Conservation (phyloP, 2,797 vertebrate species). For the Apodemus agrarius region DNA sequence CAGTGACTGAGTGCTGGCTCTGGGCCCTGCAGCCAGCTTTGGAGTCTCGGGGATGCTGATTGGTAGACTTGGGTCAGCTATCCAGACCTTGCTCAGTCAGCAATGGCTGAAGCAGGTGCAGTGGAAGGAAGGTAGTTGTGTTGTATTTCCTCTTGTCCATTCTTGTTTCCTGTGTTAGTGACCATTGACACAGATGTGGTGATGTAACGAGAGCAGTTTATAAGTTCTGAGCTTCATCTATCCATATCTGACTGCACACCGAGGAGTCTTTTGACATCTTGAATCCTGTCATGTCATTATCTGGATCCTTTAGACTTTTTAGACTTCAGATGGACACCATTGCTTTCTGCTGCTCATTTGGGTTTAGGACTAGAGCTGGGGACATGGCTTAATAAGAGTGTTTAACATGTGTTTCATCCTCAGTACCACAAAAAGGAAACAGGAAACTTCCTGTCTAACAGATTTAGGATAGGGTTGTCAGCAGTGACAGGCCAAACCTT, state of each 20-base stretch:
- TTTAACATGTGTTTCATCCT: not conserved
- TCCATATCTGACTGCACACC: not conserved
- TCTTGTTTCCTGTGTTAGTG: not conserved
- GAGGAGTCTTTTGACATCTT: not conserved
- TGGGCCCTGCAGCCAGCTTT: not conserved
- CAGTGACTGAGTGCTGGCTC: not conserved
- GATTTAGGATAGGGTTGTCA: not conserved
- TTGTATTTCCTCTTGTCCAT: not conserved
- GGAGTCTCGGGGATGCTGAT: not conserved
- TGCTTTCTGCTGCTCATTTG: not conserved
- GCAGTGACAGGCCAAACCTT: not conserved
- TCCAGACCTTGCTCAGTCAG: not conserved
- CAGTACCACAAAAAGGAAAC: not conserved
- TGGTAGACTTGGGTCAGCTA: not conserved
- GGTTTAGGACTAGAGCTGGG: not conserved
- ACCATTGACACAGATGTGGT: not conserved
- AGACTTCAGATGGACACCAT: not conserved
- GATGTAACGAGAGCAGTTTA: not conserved
- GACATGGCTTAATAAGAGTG: not conserved
- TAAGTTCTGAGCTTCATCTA: not conserved
- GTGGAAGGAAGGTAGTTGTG: not conserved
- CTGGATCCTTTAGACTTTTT: not conserved
- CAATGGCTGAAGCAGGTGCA: not conserved
- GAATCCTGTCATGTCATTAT: rapidly evolving
- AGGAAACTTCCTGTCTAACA: not conserved